Evolutionary conservation across 2,888 invertebrate genomes (phyloP).

Genomic region (Spodoptera exigua): DNA sequence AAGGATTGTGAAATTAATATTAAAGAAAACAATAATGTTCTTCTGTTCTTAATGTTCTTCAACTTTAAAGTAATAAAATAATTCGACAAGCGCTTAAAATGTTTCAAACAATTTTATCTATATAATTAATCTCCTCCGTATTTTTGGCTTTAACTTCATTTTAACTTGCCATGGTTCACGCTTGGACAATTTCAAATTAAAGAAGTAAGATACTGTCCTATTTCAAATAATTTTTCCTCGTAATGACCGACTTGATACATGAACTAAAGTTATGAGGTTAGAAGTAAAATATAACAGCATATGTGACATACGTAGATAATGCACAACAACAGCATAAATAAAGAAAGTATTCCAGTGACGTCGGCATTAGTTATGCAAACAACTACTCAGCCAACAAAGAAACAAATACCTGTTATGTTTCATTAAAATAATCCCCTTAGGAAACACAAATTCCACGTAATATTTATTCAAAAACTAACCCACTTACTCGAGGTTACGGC

Average conservation of each 20-base stretch:
- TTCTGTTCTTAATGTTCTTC: too few species aligned
- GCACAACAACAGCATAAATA: constrained; percentile 31
- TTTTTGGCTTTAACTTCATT: constrained; percentile 40
- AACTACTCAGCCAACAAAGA: constrained; percentile 50
- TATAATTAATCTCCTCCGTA: constrained; percentile 33
- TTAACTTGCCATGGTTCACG: constrained; percentile 17
- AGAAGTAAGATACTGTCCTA: neutral
- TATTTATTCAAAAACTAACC: constrained; percentile 64
- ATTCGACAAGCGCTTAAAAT: constrained; percentile 24
- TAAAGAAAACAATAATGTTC: too few species aligned
- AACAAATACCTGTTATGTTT: constrained; percentile 59
- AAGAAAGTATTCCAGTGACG: constrained; percentile 47
- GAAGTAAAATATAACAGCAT: constrained; percentile 14
- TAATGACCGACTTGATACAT: too few species aligned
- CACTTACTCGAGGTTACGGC: constrained; percentile 60
- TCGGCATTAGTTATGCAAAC: constrained; percentile 51
- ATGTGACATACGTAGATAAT: neutral
- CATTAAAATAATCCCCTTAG: constrained; percentile 60
- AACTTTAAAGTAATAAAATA: constrained; percentile 36
- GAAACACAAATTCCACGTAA: constrained; percentile 60
- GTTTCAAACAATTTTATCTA: constrained; percentile 37
- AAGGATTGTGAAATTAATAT: too few species aligned
- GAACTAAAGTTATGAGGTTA: neutral
- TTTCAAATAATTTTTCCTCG: neutral
- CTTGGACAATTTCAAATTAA: constrained; percentile 22